phyloP scores from a whole-genome alignment of 2,888 invertebrate species.

The Lycophotia porphyrea region DNA sequence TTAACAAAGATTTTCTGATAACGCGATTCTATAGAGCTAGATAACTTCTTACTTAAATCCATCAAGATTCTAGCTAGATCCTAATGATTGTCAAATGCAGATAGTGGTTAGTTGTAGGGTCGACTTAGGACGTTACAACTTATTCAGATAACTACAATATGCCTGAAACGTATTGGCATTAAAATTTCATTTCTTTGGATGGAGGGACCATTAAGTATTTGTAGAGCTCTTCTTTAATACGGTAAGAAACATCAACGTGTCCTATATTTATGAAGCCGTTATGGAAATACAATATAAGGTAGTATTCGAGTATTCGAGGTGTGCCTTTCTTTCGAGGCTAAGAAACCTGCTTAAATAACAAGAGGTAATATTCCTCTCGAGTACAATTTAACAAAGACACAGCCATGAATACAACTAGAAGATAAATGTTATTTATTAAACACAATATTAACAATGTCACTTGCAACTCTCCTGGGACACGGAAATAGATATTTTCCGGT shows the following conservation, averaged over 20 bases:
- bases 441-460: constrained; percentile 66
- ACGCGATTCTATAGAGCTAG: background rate
- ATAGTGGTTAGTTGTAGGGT: constrained; percentile 2
- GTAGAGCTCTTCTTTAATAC: background rate
- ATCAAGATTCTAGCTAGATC: constrained; percentile 28
- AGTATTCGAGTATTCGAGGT: background rate
- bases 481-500: constrained; percentile 69
- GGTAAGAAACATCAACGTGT: background rate
- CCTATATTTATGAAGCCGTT: constrained; percentile 6
- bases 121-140: background rate
- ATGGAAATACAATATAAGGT: constrained; percentile 21
- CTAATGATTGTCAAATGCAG: constrained; percentile 28
- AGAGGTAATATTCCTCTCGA: constrained; percentile 30
- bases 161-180: background rate
- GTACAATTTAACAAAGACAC: constrained; percentile 40
- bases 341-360: constrained; percentile 25
- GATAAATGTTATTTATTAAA: constrained; percentile 61
- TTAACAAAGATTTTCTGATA: background rate
- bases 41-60: background rate
- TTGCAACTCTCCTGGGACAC: constrained; percentile 48
- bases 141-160: background rate
- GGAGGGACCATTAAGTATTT: background rate
- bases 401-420: constrained; percentile 33
- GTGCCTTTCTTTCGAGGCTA: constrained; percentile 3
- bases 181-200: background rate